Percentiles rank a stretch among this genome's conserved stretches.
phyloP scores from a whole-genome alignment of 2,888 invertebrate species.

The Thalpophila matura region DNA sequence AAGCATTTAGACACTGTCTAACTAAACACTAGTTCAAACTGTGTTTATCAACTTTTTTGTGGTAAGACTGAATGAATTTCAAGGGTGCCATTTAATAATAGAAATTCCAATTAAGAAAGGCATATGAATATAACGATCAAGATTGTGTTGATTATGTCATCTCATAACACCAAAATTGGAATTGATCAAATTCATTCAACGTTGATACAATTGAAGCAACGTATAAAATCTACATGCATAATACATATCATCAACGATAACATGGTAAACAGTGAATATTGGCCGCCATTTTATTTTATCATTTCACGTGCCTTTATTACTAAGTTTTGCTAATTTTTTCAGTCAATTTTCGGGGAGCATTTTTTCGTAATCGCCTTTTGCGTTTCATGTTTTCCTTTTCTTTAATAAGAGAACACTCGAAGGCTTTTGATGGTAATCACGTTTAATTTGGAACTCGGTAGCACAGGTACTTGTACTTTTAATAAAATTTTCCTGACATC shows the following conservation, averaged over 20 bases:
- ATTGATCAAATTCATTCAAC: constrained; percentile 40
- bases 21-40: no score
- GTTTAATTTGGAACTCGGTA: constrained; percentile 11
- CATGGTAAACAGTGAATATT: constrained; percentile 32
- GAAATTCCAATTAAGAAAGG: background rate
- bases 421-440: constrained; percentile 28
- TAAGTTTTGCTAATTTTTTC: constrained; percentile 30
- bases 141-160: constrained; percentile 3
- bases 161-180: constrained; percentile 26
- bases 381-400: constrained; percentile 1
- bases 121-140: constrained; percentile 12
- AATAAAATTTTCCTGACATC: background rate
- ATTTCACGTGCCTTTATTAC: constrained; percentile 18
- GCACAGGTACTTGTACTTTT: background rate
- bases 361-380: constrained; percentile 20
- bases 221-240: constrained; percentile 55
- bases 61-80: no score
- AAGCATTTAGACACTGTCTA: no score
- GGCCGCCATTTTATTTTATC: constrained; percentile 41
- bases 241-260: constrained; percentile 50
- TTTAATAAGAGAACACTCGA: background rate
- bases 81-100: background rate
- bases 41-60: no score
- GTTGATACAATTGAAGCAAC: constrained; percentile 32
- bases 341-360: constrained; percentile 26